Evolutionary conservation across 2,113 vertebrate genomes (phyloP).

Genomic region (Gila orcuttii): DNA sequence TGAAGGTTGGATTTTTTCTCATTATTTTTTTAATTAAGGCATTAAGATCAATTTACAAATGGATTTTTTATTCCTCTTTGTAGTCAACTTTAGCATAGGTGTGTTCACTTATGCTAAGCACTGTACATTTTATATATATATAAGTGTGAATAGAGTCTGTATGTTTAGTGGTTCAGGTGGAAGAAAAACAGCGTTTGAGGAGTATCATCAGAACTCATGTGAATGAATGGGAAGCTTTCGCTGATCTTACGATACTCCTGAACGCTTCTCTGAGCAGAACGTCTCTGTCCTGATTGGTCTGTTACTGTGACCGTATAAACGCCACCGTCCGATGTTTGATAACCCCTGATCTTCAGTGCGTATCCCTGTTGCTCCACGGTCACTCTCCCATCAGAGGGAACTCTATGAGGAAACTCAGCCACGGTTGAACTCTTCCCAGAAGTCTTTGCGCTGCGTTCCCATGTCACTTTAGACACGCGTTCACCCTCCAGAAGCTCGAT

Average conservation of each 20-base stretch:
- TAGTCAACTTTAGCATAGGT: no score
- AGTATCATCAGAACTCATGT: neutral
- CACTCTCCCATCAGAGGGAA: constrained; percentile 26
- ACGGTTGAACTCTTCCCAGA: constrained; percentile 43
- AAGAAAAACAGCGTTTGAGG: neutral
- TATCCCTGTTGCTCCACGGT: constrained; percentile 57
- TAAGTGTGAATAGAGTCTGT: no score
- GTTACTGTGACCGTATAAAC: constrained; percentile 70
- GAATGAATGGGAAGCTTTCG: neutral
- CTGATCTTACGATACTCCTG: constrained; percentile 69
- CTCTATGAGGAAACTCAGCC: constrained; percentile 62
- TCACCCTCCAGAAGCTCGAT: constrained; percentile 57
- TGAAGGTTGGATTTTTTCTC: no score
- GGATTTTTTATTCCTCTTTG: no score
- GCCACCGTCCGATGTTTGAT: constrained; percentile 62
- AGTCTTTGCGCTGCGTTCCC: constrained; percentile 58
- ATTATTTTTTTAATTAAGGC: no score
- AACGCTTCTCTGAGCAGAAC: constrained; percentile 63
- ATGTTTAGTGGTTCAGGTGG: no score
- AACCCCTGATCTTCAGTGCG: constrained; percentile 62
- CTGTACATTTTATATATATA: no score
- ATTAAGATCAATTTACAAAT: no score
- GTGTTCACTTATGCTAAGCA: no score
- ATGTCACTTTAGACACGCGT: constrained; percentile 62
- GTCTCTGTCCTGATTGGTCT: constrained; percentile 56